Evolutionary conservation across 1,140 invertebrate species (phyloP), one percentile per base, ranked within the genome.

Genomic region (Solenopsis invicta): DNA sequence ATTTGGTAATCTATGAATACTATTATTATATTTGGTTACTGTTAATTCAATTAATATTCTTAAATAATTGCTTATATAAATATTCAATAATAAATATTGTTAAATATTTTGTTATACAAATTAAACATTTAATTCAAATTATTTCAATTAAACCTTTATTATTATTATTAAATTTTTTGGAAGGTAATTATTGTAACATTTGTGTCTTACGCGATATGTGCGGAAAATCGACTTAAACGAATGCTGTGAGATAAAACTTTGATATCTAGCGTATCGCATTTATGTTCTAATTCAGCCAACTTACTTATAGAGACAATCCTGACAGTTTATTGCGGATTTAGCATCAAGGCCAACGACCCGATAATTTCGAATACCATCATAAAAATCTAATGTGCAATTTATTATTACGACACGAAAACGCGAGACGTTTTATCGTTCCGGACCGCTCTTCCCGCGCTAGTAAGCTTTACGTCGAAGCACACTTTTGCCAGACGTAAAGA

Each of bases 321-420:
- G 13, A 1, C 50, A 45, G 21, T 71, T 74, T 75, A 74, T 61
- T 61, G 56, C n/a, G 12, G 1, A 61, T 82, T 74, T 82, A 59
- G 6, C 10, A 13, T 0, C 13, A 21, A 61, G 48, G 37, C 29
- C 69, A 34, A 54, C 37, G 24, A 82, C 21, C 24, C 34, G 77
- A 81, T 81, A 81, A 81, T 74, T 41, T 48, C 69, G 13, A 37
- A 84, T 61, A 34, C 41, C 24, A 10, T 37, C 54, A 18, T 84
- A 75, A 85, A 85, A 85, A 85, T 78, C 59, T 78, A 77, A 85
- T 24, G 21, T 12, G 48, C 59, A 45, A 84, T 82, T 82, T 74
- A 82, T 84, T 82, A 82, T 82, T 61, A 61, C 24, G 54, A 52
- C n/a, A 12, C 24, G n/a, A 52, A 37, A 45, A 1, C 45, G 34